Conservation (phyloP, 2,113 vertebrate genomes). For the Platysteira castanea region DNA sequence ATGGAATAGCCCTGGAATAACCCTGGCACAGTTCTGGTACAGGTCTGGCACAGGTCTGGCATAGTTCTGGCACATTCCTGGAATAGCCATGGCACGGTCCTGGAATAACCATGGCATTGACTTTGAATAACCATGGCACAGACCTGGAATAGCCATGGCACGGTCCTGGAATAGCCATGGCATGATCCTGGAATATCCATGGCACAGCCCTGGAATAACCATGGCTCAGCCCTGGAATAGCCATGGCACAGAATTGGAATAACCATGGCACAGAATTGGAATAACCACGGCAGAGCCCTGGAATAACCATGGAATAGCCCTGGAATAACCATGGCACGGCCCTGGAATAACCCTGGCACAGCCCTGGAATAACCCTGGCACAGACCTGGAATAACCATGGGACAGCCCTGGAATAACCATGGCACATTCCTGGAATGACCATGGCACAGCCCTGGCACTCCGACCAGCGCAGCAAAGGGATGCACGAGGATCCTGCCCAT, state of each 20-base stretch:
- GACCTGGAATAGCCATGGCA: rapidly evolving
- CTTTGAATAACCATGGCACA: rapidly evolving
- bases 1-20: no score
- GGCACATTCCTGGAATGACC: neutral
- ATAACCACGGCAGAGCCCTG: neutral
- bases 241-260: rapidly evolving
- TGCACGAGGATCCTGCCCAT: neutral
- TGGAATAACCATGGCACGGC: rapidly evolving
- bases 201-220: neutral
- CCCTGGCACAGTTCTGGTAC: no score
- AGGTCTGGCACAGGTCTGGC: no score
- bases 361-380: neutral
- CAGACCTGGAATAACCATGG: neutral
- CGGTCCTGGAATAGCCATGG: neutral
- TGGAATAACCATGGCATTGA: rapidly evolving
- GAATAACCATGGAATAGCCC: rapidly evolving
- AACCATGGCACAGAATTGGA: rapidly evolving
- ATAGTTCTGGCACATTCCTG: no score
- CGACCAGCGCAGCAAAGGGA: rapidly evolving
- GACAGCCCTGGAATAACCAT: neutral
- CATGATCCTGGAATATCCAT: neutral
- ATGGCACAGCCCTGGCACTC: neutral
- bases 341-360: rapidly evolving
- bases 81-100: rapidly evolving
- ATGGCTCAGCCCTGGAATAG: neutral